Evolutionary conservation across 2,888 invertebrate genomes (phyloP), one percentile per base, ranked within the genome.

Genomic region (Antheraea yamamai): DNA sequence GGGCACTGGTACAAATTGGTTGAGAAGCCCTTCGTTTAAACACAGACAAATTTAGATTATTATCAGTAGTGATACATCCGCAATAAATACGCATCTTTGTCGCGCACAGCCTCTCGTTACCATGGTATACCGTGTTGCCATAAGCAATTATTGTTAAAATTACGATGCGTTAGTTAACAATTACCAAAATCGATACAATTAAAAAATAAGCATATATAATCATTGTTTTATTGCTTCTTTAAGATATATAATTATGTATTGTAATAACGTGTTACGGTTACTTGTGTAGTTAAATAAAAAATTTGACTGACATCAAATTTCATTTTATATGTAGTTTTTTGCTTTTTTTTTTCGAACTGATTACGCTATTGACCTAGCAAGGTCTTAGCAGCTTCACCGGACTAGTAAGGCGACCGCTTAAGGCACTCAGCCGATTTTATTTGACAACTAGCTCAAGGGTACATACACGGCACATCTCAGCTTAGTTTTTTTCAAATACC

Each of bases 1-100:
- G 99, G 99, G 76, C 97, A 99, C 90, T 99, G 98, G 98, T 99
- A 98, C 95, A 98, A 98, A 95, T 96, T 99, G 84, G 96, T 97
- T 77, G 97, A 97, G 91, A 97, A 97, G 92, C 95, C 96, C 80
- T 96, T 97, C 81, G 87, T 97, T 86, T 97, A 97, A 97, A 86
- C 78, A 82, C 87, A 92, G 85, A 90, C 84, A 82, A 86, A 85
- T 82, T 89, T 91, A 90, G 88, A 87, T 84, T 84, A 85, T 84
- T 84, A 83, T 83, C 85, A 88, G 93, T 93, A 93, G 94, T 92
- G 87, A 82, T 87, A 84, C 85, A 88, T 85, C 85, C 85, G 88
- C 89, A 89, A 86, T 86, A 85, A 85, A 80, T 76, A 83, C 87
- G 92, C 90, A 89, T 90, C 87, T 79, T 82, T 78, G 80, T 82